phyloP scores from a whole-genome alignment of 2,797 vertebrate species.

The Sebastes trivittatus region DNA sequence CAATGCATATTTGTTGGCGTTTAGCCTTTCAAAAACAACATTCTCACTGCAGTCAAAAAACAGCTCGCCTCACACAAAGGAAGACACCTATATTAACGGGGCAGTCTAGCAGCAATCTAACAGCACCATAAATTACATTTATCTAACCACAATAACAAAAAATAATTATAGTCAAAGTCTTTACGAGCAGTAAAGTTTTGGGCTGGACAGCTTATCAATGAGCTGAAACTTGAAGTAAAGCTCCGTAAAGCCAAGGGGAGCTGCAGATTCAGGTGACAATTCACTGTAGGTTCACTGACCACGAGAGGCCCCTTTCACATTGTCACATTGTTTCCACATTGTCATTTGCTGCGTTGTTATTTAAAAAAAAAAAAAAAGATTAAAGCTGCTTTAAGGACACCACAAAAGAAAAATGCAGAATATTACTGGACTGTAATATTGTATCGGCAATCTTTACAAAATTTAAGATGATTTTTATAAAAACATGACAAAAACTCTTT shows the following conservation, averaged over 20 bases:
- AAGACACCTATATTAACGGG: too few relatives aligned
- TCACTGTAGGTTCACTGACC: not conserved
- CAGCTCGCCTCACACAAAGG: too few relatives aligned
- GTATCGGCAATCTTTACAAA: not conserved
- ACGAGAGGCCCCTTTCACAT: not conserved
- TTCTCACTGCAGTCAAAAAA: too few relatives aligned
- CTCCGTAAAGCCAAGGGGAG: not conserved
- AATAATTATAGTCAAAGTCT: not conserved
- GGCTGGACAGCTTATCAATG: not conserved
- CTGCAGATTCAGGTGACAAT: not conserved
- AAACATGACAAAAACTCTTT: not conserved
- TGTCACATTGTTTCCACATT: not conserved
- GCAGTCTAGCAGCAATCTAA: too few relatives aligned
- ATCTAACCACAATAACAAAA: too few relatives aligned
- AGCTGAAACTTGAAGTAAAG: not conserved
- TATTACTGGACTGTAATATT: not conserved
- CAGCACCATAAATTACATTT: too few relatives aligned
- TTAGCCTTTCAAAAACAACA: too few relatives aligned
- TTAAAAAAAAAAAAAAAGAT: not conserved
- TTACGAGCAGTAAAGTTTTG: not conserved
- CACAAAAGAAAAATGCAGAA: not conserved
- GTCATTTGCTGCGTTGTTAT: not conserved
- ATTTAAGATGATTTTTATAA: not conserved
- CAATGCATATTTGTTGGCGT: too few relatives aligned
- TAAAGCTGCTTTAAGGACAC: not conserved